Evolutionary conservation across 2,797 vertebrate species (phyloP).

Genomic region (Cuculus canorus): DNA sequence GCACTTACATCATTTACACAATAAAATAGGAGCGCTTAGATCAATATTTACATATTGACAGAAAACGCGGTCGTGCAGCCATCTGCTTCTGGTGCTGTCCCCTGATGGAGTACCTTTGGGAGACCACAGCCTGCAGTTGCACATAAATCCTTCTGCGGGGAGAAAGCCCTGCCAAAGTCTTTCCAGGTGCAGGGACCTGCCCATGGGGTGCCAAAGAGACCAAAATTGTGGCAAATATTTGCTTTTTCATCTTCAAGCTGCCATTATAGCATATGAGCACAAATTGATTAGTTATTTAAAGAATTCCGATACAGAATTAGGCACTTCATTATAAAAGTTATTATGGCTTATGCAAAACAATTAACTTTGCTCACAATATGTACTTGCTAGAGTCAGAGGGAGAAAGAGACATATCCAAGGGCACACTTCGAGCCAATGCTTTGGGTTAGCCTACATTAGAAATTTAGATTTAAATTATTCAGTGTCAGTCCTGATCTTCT

Average conservation of each 20-base stretch:
- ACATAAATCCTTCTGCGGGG: not conserved
- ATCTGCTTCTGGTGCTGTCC: not conserved
- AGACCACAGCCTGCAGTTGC: not conserved
- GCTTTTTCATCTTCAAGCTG: not conserved
- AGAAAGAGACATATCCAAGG: not conserved
- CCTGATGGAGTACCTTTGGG: not conserved
- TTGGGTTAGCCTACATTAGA: not conserved
- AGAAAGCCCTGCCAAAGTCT: not conserved
- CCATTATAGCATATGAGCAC: not conserved
- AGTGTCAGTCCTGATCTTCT: not conserved
- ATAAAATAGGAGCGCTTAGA: slow-evolving; percentile 53
- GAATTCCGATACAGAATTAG: slow-evolving; percentile 23
- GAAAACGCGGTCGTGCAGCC: not conserved
- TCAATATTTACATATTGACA: slow-evolving; percentile 81
- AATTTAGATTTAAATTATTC: not conserved
- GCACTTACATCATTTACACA: slow-evolving; percentile 66
- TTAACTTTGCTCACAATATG: not conserved
- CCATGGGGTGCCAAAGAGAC: not conserved
- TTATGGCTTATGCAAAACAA: slow-evolving; percentile 52
- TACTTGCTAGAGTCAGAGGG: not conserved
- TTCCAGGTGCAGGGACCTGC: not conserved
- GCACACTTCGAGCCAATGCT: not conserved
- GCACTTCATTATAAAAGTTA: slow-evolving; percentile 37
- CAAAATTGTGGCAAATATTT: not conserved
- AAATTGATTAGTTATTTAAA: not conserved